phyloP scores from a whole-genome alignment of 2,888 invertebrate genomes.

The Trichopoda pennipes region DNA sequence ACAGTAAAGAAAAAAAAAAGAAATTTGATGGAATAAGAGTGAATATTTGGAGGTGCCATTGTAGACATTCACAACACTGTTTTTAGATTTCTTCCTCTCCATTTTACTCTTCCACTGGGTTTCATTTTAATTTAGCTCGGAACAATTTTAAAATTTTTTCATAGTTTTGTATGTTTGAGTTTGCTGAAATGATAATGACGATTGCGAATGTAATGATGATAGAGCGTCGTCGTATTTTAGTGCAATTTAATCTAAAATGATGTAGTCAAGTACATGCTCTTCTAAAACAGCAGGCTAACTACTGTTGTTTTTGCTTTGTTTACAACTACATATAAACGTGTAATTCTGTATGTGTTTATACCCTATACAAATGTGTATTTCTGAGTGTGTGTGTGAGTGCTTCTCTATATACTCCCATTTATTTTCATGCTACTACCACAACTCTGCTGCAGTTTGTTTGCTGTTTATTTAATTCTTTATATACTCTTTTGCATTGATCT shows the following conservation, averaged over 20 bases:
- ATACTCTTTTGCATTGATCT: slow-evolving; percentile 26
- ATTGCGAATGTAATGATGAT: not conserved
- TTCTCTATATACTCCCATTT: not conserved
- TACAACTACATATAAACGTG: not conserved
- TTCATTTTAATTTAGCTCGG: slow-evolving; percentile 16
- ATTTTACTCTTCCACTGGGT: not conserved
- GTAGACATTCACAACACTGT: slow-evolving; percentile 8
- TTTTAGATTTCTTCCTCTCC: not conserved
- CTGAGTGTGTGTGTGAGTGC: not conserved
- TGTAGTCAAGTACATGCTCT: slow-evolving; percentile 33
- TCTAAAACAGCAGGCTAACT: slow-evolving; percentile 29
- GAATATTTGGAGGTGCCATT: not conserved
- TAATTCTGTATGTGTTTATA: not conserved
- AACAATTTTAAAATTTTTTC: slow-evolving; percentile 12
- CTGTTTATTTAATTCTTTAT: slow-evolving; percentile 20
- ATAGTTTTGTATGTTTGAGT: not conserved
- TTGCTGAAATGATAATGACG: not conserved
- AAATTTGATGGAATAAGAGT: not conserved
- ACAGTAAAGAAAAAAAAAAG: not conserved
- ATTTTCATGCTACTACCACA: slow-evolving; percentile 12
- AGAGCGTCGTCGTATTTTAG: slow-evolving; percentile 27
- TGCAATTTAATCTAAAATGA: slow-evolving; percentile 54
- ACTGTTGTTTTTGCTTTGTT: not conserved
- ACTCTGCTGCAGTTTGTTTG: slow-evolving; percentile 6
- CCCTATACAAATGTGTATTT: not conserved